These are phyloP conservation scores for Oppia nitens DNA, from an alignment of 1,140 invertebrate genomes.

Conservation along the genomic window DNA sequence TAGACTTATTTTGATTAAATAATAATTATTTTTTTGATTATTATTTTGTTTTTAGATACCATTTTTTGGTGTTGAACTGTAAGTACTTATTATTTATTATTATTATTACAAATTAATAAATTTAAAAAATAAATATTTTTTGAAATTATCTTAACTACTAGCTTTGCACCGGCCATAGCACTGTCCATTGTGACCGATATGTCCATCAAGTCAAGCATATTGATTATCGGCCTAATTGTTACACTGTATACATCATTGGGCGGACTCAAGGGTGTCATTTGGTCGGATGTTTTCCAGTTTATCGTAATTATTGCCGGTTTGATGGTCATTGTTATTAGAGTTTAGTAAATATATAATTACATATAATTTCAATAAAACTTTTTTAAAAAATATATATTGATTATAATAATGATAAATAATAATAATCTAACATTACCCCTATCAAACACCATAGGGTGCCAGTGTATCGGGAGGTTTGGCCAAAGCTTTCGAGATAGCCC, in stretches of 20 bases:
- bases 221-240: slow-evolving; percentile 29
- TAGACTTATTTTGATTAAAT: too few species aligned
- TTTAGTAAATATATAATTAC: too few species aligned
- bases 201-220: slow-evolving; percentile 21
- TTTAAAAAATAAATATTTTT: too few species aligned
- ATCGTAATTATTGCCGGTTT: slow-evolving; percentile 67
- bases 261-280: slow-evolving; percentile 85
- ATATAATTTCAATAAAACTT: too few species aligned
- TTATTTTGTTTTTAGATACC: not conserved
- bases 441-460: slow-evolving; percentile 45
- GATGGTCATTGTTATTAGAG: slow-evolving; percentile 46
- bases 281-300: slow-evolving; percentile 77
- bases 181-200: not conserved
- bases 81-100: not conserved
- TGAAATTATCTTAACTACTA: not conserved
- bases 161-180: not conserved
- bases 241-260: slow-evolving; percentile 40
- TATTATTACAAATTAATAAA: too few species aligned
- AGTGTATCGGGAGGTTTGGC: slow-evolving; percentile 48
- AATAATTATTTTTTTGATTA: not conserved
- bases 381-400: too few species aligned
- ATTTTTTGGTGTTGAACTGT: not conserved
- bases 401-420: too few species aligned
- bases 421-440: not conserved
- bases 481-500: slow-evolving; percentile 45